Percentiles rank a stretch among this genome's conserved stretches.
Evolutionary conservation across 2,113 vertebrate species (phyloP).

Genomic region (Callorhinus ursinus): DNA sequence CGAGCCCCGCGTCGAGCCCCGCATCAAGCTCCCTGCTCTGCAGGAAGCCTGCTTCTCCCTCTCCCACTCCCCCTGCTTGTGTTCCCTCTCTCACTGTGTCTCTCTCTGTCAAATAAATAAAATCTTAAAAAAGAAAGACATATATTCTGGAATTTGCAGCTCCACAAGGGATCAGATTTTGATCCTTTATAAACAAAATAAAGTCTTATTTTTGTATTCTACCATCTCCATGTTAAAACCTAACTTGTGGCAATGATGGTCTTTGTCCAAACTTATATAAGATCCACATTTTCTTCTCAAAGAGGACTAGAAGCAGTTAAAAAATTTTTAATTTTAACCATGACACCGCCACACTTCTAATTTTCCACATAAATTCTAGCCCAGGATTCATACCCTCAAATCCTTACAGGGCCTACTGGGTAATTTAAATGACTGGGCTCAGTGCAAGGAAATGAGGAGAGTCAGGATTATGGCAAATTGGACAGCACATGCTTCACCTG

Average conservation of each 20-base stretch:
- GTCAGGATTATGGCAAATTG: neutral
- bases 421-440: conserved; percentile 35
- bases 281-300: neutral
- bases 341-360: neutral
- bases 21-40: too few species aligned
- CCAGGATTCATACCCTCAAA: neutral
- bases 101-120: too few species aligned
- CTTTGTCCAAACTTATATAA: neutral
- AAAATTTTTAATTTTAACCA: conserved; percentile 16
- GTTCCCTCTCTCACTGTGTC: too few species aligned
- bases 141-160: conserved; percentile 23
- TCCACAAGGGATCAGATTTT: neutral
- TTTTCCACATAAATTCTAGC: conserved; percentile 17
- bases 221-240: neutral
- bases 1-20: too few species aligned
- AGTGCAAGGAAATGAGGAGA: conserved; percentile 33
- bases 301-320: neutral
- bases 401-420: neutral
- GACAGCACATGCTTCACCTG: conserved; percentile 28
- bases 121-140: neutral
- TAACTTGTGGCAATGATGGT: neutral
- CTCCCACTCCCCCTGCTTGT: too few species aligned
- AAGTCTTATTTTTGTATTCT: neutral
- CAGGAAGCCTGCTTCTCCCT: too few species aligned
- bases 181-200: conserved; percentile 13